phyloP scores from a whole-genome alignment of 2,113 vertebrate species.

The Passer montanus region DNA sequence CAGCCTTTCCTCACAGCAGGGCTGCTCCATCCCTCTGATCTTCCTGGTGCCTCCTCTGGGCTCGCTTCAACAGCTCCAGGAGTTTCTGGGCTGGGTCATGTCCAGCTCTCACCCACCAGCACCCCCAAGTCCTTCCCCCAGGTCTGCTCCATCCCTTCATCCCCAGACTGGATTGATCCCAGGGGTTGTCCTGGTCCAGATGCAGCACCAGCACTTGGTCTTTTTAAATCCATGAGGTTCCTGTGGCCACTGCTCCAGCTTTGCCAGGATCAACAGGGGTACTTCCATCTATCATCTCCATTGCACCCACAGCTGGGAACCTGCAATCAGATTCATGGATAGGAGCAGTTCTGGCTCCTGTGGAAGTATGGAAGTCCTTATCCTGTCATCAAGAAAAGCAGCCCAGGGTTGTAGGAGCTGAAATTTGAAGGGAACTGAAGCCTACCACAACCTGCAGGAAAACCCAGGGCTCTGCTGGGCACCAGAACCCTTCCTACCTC shows the following conservation, averaged over 20 bases:
- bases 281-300: background rate
- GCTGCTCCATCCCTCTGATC: background rate
- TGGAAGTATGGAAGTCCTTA: background rate
- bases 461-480: background rate
- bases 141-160: background rate
- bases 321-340: background rate
- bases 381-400: background rate
- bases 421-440: background rate
- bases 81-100: background rate
- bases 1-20: background rate
- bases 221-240: background rate
- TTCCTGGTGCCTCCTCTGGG: background rate
- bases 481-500: background rate
- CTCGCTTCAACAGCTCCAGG: background rate
- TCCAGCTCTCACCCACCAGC: background rate
- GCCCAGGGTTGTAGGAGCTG: background rate
- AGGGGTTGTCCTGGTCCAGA: background rate
- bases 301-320: background rate
- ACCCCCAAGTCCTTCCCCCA: background rate
- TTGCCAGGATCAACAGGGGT: fast-evolving
- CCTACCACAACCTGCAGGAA: background rate
- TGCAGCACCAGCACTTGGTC: background rate
- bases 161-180: background rate
- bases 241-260: background rate
- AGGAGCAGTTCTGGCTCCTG: background rate